Base-by-base conservation (phyloP, 2,113 vertebrate genomes). In the Phrynosoma blainvillii region DNA sequence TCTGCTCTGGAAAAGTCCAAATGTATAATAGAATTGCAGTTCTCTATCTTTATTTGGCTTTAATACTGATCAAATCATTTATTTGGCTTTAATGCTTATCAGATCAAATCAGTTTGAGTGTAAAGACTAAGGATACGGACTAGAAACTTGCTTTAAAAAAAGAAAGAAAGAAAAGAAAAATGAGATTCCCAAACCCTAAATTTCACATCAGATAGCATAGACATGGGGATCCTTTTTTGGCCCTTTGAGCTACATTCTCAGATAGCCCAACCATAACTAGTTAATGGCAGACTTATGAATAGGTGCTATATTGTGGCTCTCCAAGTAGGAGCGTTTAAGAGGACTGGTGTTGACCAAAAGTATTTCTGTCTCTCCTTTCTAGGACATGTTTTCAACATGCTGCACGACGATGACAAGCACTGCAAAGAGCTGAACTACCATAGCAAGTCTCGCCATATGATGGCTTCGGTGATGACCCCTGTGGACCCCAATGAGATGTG, bases 371-470 rank as follows among this genome's bases (percentile, higher is more conserved):
- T 0, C 6, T 5, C 76, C 36, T 5, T 14, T 0, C 0, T 81
- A 97, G 97, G 96, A 2, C 97, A 97, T 0, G 92, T 97, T 42
- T 96, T 97, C 94, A 96, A 90, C 88, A 97, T 97, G 96, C 94
- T 96, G 1, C 97, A 97, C 2, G 97, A 97, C 54, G 96, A 93
- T 54, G 95, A 96, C 25, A 96, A 93, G 91, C 88, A 85, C 0
- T 97, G 97, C 6, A 30, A 3, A 0, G 89, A 89, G 59, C 82
- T 95, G 71, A 97, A 96, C 10, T 16, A 89, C 3, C 92, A 0
- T 0, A 36, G 81, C 1, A 80, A 84, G 40, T 36, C 92, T 7
- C 93, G 92, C 36, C 93, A 93, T 0, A 87, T 97, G 85, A 97
- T 97, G 97, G 96, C 96, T 0, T 96, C 96, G 0, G 95, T 97